Percentiles rank a stretch among this genome's conserved stretches.
These are phyloP conservation scores for Microctonus aethiopoides DNA, from an alignment of 2,888 invertebrate genomes.

Conservation along the genomic window DNA sequence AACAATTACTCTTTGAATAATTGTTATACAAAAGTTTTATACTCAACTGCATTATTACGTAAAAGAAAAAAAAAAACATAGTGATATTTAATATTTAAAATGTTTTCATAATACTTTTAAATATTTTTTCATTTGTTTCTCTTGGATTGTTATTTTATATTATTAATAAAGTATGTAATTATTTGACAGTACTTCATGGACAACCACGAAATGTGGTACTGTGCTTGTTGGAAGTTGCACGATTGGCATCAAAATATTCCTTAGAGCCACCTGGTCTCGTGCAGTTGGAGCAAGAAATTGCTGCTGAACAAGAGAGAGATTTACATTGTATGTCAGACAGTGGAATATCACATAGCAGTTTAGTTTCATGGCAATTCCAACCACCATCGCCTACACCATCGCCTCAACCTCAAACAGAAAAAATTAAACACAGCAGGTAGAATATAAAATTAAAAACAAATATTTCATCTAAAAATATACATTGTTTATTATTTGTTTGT, in stretches of 20 bases:
- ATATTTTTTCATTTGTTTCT: not conserved
- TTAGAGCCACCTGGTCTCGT: slow-evolving; percentile 86
- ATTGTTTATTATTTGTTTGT: too few relatives aligned
- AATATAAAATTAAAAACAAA: not conserved
- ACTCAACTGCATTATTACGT: not conserved
- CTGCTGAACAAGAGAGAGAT: slow-evolving; percentile 79
- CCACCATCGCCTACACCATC: slow-evolving; percentile 65
- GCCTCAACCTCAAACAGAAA: slow-evolving; percentile 66
- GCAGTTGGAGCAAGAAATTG: slow-evolving; percentile 87
- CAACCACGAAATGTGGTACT: slow-evolving; percentile 87
- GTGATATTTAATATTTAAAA: not conserved
- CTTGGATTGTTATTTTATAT: not conserved
- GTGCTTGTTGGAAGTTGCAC: slow-evolving; percentile 86
- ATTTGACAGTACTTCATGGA: slow-evolving; percentile 77
- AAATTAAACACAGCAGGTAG: slow-evolving; percentile 71
- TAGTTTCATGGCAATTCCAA: slow-evolving; percentile 79
- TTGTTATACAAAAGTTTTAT: not conserved
- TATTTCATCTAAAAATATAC: too few relatives aligned
- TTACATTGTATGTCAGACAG: slow-evolving; percentile 71
- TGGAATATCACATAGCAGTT: slow-evolving; percentile 71
- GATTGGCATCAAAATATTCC: slow-evolving; percentile 81
- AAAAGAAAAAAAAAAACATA: not conserved
- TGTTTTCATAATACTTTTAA: not conserved
- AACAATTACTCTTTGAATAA: not conserved
- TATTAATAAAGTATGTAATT: not conserved